Evolutionary conservation across 2,888 invertebrate species (phyloP).

Genomic region (Dorcus hopei): DNA sequence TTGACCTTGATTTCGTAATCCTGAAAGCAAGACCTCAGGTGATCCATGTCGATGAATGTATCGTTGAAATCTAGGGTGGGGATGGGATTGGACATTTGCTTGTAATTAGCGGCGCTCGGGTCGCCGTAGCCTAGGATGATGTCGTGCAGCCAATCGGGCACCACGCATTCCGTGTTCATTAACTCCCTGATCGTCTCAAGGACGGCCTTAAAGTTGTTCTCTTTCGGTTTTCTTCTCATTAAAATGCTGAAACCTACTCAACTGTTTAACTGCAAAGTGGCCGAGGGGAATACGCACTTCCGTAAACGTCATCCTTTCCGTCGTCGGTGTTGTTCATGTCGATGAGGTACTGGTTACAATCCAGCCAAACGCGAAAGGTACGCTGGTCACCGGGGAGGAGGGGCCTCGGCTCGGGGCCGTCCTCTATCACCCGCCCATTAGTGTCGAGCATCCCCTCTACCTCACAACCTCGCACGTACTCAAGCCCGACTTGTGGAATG

Average conservation of each 20-base stretch:
- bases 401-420: constrained; percentile 88
- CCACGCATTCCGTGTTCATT: constrained; percentile 98
- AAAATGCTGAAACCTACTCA: constrained; percentile 81
- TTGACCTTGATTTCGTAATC: constrained; percentile 70
- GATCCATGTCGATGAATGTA: constrained; percentile 90
- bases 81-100: constrained; percentile 88
- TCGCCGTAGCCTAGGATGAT: constrained; percentile 97
- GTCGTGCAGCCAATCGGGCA: constrained; percentile 94
- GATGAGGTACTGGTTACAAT: constrained; percentile 93
- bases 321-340: constrained; percentile 84
- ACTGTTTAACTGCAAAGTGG: background rate
- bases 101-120: constrained; percentile 94
- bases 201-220: constrained; percentile 99
- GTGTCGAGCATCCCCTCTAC: constrained; percentile 97
- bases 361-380: constrained; percentile 91
- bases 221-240: constrained; percentile 97
- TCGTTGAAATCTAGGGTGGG: constrained; percentile 92
- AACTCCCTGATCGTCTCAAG: constrained; percentile 96
- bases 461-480: constrained; percentile 94
- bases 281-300: constrained; percentile 27
- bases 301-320: constrained; percentile 68
- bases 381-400: constrained; percentile 83
- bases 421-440: constrained; percentile 94
- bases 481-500: constrained; percentile 87
- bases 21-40: constrained; percentile 85